Conservation (phyloP, 2,888 invertebrate genomes). For the Belgica antarctica region DNA sequence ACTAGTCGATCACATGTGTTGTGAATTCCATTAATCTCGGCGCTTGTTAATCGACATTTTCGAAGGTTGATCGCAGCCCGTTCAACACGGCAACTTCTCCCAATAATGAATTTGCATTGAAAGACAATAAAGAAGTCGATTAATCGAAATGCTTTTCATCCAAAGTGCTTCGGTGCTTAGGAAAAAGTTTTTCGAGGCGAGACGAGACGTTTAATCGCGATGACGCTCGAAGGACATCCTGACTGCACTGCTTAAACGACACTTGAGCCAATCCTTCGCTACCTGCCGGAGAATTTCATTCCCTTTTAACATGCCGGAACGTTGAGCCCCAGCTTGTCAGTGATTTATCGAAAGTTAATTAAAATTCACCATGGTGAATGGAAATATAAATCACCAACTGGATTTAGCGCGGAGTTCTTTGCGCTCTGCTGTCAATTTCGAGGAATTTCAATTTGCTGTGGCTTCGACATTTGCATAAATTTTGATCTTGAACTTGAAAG, state of each 20-base stretch:
- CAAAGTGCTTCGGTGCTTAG: no score
- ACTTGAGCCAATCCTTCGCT: neutral
- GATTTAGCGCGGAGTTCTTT: neutral
- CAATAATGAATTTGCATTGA: neutral
- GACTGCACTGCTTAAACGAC: neutral
- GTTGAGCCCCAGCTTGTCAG: neutral
- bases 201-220: conserved; percentile 4
- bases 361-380: neutral
- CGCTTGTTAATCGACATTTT: neutral
- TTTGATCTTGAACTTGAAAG: neutral
- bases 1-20: neutral
- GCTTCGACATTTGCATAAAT: neutral
- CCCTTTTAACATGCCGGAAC: conserved; percentile 5
- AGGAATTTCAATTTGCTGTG: no score
- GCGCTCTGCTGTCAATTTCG: no score
- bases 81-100: conserved; percentile 23
- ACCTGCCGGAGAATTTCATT: neutral
- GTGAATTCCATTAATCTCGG: neutral
- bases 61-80: conserved; percentile 3
- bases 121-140: neutral
- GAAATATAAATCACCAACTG: neutral
- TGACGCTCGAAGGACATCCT: neutral
- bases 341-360: neutral
- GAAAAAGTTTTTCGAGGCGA: neutral
- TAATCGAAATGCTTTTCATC: no score